Evolutionary conservation across 2,797 vertebrate genomes (phyloP), one percentile per base, ranked within the genome.

Genomic region (Myotis myotis): DNA sequence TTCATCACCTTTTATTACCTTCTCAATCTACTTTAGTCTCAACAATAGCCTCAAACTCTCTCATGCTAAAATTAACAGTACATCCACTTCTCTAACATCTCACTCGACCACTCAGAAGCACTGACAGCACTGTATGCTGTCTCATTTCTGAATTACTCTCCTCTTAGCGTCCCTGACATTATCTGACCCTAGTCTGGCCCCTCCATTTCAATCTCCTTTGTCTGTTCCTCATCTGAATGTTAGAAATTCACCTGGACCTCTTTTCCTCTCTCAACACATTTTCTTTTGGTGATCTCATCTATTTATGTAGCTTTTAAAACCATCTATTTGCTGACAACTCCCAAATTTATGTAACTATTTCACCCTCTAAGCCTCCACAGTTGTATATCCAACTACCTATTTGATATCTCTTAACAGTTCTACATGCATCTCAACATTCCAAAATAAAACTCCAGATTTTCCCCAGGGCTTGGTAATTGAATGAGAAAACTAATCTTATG

Each of bases 251-350:
- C 33, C n/a, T 47, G 60, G 22, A 72, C 49, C 30, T 53, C 53
- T 57, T 86, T 30, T 79, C 41, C 83, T 53, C 19, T 53, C 19
- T 57, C 70, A 22, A 80, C 6, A 22, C 23, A 80, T 79, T 82
- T 86, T 51, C 44, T 83, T 92, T 28, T 13, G 17, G 15, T 83
- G 57, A 83, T 51, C 62, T 82, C 87, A 86, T 66, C 12, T 66
- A 47, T 85, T 88, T 76, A n/a, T 44, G 68, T 44, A 87, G 33
- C 19, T 91, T 89, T 95, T 89, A 49, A 84, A 75, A 66, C 22
- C 33, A 80, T 71, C 33, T 83, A 8, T 78, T 33, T 81, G 22
- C 17, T 95, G 78, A 85, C 38, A 87, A 57, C 2, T 87, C 20
- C 5, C 38, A 92, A 71, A 90, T 87, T 64, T 75, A 81, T 80